Evolutionary conservation across 1,140 invertebrate species (phyloP), one percentile per base, ranked within the genome.

Genomic region (Lepidurus couesii): DNA sequence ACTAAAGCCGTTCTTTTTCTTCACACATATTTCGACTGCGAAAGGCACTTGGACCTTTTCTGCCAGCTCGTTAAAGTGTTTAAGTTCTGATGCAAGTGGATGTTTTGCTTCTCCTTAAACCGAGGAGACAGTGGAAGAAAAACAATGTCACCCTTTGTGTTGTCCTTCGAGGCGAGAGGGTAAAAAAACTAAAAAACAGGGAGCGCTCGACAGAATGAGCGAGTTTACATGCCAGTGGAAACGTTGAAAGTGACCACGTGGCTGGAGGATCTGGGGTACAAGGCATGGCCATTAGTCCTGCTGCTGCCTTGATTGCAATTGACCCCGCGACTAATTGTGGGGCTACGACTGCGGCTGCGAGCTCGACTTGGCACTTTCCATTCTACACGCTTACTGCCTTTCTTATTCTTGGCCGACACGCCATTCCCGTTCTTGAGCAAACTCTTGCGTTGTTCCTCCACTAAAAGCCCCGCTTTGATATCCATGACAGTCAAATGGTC

Each of bases 261-360:
- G 53, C 53, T 65, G 1, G 53, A 13, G 53, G 53, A 65, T 65
- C 53, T 65, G 16, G 53, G 1, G 53, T 65, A 65, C 53, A 65
- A 65, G 53, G 53, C 53, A 65, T 65, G 53, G 53, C 53, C 53
- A 65, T 65, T 65, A 65, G 53, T 65, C 21, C 53, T 65, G 53
- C 9, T 65, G 53, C 34, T 3, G 34, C 34, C 34, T 34, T 34
- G 34, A 34, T 65, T 65, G 53, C 53, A 65, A 21, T 65, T 65
- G 53, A 65, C 53, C 53, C 53, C 53, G 53, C 53, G 53, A 65
- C 53, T 65, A 65, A 65, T 65, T 65, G 53, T 65, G 53, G 53
- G 53, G 21, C 53, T 65, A 21, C 53, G 53, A 65, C 53, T 65
- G n/a, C 53, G 53, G 13, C 53, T 65, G 53, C 53, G 53, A 65